Evolutionary conservation across 23 tunicate genomes (phyloP), one percentile per base, ranked within the genome.

Genomic region (Diplosoma virens): DNA sequence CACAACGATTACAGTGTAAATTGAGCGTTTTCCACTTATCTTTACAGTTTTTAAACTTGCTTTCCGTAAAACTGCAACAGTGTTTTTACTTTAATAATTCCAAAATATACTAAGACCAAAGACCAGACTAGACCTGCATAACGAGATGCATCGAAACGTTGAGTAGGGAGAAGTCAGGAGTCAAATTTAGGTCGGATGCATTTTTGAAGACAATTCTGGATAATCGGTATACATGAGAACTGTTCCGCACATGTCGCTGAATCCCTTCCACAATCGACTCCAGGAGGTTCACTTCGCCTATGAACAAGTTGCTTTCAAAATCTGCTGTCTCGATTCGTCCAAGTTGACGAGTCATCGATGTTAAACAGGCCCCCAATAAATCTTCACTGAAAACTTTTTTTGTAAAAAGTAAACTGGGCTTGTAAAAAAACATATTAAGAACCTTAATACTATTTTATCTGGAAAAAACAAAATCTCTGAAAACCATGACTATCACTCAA

Each of bases 281-380:
- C 60, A 87, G 53, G 58, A 81, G 26, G 72, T 80, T 73, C 53
- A 87, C 94, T 27, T 87, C 94, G 3, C 94, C 94, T 87, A 67
- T 14, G 41, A 3, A 65, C 9, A 41, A 41, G 14, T 41, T 41
- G 50, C 9, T 41, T 7, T 7, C n/a, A n/a, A n/a, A n/a, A n/a
- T n/a, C n/a, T n/a, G n/a, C n/a, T n/a, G n/a, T n/a, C n/a, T n/a
- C n/a, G n/a, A n/a, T n/a, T n/a, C n/a, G n/a, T n/a, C n/a, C n/a
- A n/a, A n/a, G n/a, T n/a, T n/a, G n/a, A n/a, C n/a, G n/a, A n/a
- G n/a, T n/a, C n/a, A n/a, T n/a, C n/a, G n/a, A n/a, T n/a, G n/a
- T n/a, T n/a, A n/a, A n/a, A n/a, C n/a, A n/a, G n/a, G n/a, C n/a
- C n/a, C n/a, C n/a, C n/a, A n/a, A n/a, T n/a, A n/a, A n/a, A n/a